Percentiles rank a stretch among this genome's conserved stretches.
These are phyloP conservation scores for Mallotus villosus DNA, from an alignment of 2,797 vertebrate genomes.

Conservation along the genomic window DNA sequence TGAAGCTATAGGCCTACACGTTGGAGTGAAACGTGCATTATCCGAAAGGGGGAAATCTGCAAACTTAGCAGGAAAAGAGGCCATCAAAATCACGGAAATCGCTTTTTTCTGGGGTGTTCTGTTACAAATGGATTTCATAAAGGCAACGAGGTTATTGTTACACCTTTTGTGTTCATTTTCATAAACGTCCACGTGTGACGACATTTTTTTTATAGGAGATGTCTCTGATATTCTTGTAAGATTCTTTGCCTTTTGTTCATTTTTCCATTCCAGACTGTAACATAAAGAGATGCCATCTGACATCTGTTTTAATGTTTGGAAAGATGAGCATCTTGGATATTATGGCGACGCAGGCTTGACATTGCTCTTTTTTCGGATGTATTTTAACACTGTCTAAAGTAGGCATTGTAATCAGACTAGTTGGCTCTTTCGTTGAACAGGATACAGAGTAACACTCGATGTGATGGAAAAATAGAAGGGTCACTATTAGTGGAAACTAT, in stretches of 20 bases:
- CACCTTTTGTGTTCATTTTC: conserved; percentile 37
- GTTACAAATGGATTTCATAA: conserved; percentile 67
- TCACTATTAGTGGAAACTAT: not conserved
- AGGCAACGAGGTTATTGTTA: conserved; percentile 47
- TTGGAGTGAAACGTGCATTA: conserved; percentile 33
- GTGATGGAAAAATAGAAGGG: not conserved
- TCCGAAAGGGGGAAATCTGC: conserved; percentile 57
- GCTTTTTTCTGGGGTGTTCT: conserved; percentile 38
- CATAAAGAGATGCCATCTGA: conserved; percentile 39
- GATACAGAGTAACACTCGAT: conserved; percentile 1
- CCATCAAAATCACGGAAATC: conserved; percentile 69
- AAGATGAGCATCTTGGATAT: conserved; percentile 6
- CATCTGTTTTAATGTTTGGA: conserved; percentile 21
- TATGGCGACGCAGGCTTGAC: conserved; percentile 10
- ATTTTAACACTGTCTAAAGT: not conserved
- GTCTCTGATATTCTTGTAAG: not conserved
- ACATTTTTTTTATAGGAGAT: not conserved
- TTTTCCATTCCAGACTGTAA: conserved; percentile 15
- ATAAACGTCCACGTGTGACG: not conserved
- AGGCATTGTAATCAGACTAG: not conserved
- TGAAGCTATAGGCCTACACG: not conserved
- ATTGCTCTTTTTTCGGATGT: not conserved
- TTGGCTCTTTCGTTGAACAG: not conserved
- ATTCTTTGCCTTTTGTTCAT: conserved; percentile 5
- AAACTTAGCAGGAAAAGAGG: conserved; percentile 71